A percentile compares a stretch with the other conserved stretches of the same genome.
These are phyloP conservation scores for Acronicta aceris DNA, from an alignment of 2,888 invertebrate species.

Conservation along the genomic window DNA sequence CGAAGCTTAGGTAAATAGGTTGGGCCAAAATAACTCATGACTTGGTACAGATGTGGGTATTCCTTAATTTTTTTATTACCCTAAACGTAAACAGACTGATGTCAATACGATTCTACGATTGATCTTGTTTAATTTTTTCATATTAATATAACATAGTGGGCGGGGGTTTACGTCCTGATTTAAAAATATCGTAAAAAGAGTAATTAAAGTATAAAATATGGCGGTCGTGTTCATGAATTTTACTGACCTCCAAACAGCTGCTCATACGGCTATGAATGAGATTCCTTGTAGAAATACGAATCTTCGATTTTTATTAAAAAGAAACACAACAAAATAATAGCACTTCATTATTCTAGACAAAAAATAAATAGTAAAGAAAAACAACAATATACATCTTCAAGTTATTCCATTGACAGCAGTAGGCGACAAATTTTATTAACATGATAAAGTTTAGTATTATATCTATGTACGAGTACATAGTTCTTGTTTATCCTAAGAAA, in stretches of 20 bases:
- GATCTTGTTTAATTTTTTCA: slow-evolving; percentile 36
- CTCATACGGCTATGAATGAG: neutral
- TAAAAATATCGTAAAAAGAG: slow-evolving; percentile 18
- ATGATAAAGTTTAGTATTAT: neutral
- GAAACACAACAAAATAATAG: neutral
- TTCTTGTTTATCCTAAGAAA: slow-evolving; percentile 4
- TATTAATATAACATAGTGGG: slow-evolving; percentile 31
- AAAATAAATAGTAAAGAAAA: neutral
- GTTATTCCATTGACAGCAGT: neutral
- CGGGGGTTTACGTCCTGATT: slow-evolving; percentile 14
- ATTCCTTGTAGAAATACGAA: no score
- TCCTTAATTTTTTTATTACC: slow-evolving; percentile 36
- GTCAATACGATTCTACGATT: slow-evolving; percentile 34
- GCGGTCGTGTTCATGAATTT: neutral
- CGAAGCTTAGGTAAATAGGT: slow-evolving; percentile 67
- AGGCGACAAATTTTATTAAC: slow-evolving; percentile 8
- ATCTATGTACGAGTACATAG: neutral
- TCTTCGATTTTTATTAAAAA: neutral
- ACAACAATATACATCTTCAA: slow-evolving; percentile 4
- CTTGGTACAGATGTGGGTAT: slow-evolving; percentile 45
- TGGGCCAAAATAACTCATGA: slow-evolving; percentile 63
- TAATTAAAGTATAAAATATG: slow-evolving; percentile 13
- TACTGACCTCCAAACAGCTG: neutral
- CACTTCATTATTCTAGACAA: slow-evolving; percentile 1
- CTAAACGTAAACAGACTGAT: slow-evolving; percentile 33